These are phyloP conservation scores for Clytia hemisphaerica DNA, from an alignment of 30 jellyfish, hydroid and myxozoan species.

Conservation along the genomic window DNA sequence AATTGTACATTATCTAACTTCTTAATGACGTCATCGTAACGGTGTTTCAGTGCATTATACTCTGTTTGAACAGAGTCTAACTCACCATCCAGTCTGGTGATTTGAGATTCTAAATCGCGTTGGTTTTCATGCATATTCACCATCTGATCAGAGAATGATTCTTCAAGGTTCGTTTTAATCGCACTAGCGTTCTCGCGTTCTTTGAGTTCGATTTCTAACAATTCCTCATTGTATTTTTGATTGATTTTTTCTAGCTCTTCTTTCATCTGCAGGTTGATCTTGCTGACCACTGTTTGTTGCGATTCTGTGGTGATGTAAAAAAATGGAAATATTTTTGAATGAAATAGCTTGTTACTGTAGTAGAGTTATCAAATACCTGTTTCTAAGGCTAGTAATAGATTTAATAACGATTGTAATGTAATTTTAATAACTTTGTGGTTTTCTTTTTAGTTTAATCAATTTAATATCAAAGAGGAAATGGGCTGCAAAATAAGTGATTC, in stretches of 20 bases:
- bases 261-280: slow-evolving; percentile 2
- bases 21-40: neutral
- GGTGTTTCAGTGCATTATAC: slow-evolving; percentile 5
- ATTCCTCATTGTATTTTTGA: slow-evolving; percentile 1
- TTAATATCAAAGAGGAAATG: too few species aligned
- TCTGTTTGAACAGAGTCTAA: slow-evolving; percentile 1
- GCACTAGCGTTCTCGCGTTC: neutral
- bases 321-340: too few species aligned
- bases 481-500: too few species aligned
- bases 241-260: neutral
- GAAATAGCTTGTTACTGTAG: too few species aligned
- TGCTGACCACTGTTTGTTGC: neutral
- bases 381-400: too few species aligned
- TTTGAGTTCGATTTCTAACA: neutral
- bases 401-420: too few species aligned
- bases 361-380: too few species aligned
- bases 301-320: too few species aligned
- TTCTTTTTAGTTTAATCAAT: too few species aligned
- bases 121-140: slow-evolving; percentile 27
- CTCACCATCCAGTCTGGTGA: slow-evolving; percentile 1
- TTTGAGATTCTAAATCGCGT: neutral
- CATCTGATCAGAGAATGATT: slow-evolving; percentile 13
- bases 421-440: too few species aligned
- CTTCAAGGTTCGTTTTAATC: slow-evolving; percentile 2
- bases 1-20: neutral